Evolutionary conservation across 2,888 invertebrate species (phyloP).

Genomic region (Loripinus fragilis): DNA sequence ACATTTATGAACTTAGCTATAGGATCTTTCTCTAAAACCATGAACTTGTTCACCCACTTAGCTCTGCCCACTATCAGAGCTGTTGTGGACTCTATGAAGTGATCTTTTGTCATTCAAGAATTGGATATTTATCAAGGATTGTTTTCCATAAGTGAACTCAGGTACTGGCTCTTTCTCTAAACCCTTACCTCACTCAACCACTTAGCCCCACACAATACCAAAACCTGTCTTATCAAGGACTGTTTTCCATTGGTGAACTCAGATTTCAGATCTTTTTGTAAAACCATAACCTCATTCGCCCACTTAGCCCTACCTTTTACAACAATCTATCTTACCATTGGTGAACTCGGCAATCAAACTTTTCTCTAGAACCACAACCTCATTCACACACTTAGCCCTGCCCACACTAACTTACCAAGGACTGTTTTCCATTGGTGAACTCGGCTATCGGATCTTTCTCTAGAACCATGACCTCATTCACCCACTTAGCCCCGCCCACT

Average conservation of each 20-base stretch:
- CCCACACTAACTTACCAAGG: constrained; percentile 56
- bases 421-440: constrained; percentile 55
- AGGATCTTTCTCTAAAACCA: constrained; percentile 47
- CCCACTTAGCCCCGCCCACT: constrained; percentile 58
- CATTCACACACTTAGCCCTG: no score
- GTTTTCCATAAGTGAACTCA: constrained; percentile 54
- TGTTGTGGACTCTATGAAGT: constrained; percentile 51
- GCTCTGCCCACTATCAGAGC: constrained; percentile 50
- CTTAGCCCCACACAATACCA: constrained; percentile 48
- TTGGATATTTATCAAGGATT: constrained; percentile 41
- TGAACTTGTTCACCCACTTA: constrained; percentile 55
- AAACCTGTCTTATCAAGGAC: constrained; percentile 50
- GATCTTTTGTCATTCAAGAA: constrained; percentile 40
- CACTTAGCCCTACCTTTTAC: no score
- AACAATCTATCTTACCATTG: no score
- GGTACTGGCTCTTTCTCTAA: constrained; percentile 53
- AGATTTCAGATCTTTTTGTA: no score
- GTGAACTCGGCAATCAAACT: no score
- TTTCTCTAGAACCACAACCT: no score
- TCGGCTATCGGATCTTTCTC: constrained; percentile 53
- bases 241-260: constrained; percentile 40
- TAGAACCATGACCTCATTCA: constrained; percentile 32
- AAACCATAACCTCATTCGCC: no score
- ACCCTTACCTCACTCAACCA: constrained; percentile 54
- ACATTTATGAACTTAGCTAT: constrained; percentile 57